phyloP scores from a whole-genome alignment of 2,113 vertebrate genomes.

The Pardalotus punctatus region DNA sequence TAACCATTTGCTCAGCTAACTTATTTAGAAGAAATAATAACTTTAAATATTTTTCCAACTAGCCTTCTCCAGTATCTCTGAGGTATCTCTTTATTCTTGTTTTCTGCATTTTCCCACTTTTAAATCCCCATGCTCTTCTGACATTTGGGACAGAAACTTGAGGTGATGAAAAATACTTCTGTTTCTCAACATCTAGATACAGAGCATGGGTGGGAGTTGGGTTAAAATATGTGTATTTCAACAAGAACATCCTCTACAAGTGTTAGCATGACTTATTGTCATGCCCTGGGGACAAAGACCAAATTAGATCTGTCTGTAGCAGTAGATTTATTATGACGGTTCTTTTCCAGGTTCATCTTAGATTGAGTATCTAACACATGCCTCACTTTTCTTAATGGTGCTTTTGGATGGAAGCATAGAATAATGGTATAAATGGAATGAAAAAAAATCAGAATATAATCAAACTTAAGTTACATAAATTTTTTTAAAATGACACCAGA shows the following conservation, averaged over 20 bases:
- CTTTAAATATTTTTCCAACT: background rate
- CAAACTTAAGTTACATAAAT: background rate
- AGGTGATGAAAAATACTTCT: background rate
- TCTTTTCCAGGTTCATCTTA: background rate
- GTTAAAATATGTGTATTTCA: background rate
- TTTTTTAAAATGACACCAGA: background rate
- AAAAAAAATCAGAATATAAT: background rate
- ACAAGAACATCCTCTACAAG: background rate
- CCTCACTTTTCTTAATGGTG: background rate
- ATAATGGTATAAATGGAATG: background rate
- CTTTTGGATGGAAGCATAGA: background rate
- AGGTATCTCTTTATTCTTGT: background rate
- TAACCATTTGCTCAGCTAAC: background rate
- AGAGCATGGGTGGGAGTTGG: background rate
- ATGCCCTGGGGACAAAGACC: background rate
- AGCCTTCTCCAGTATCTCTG: background rate
- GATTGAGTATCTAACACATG: background rate
- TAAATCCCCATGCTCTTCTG: background rate
- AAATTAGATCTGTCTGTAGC: background rate
- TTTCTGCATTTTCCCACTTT: background rate
- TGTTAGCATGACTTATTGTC: background rate
- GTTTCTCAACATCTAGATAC: background rate
- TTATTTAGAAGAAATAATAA: background rate
- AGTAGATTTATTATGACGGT: background rate
- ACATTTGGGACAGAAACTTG: background rate